Base-by-base conservation (phyloP, 2,888 invertebrate species). In the Andrena hattorfiana region DNA sequence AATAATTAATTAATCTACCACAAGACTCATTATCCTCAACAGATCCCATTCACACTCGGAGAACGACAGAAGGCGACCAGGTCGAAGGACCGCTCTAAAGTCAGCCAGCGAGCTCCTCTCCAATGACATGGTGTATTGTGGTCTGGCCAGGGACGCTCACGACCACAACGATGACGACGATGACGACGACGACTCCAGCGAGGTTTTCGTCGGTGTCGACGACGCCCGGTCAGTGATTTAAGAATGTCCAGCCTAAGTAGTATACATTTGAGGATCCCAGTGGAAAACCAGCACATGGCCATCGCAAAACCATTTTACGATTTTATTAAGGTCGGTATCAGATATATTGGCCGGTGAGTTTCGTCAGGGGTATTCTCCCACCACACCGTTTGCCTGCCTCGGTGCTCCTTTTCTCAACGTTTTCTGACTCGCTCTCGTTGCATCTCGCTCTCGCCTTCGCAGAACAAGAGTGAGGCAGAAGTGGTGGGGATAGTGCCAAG, bases 161-260 rank as follows among this genome's bases (percentile, higher is more conserved):
- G 82, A 85, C 16, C 84, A 85, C 42, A 70, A 90, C 30, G 63
- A 70, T 7, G 84, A 89, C 51, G 87, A 86, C 20, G 77, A 83
- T 26, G 87, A 90, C 28, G 91, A 90, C 42, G 89, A 91, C 2
- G 91, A 91, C 16, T 90, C 92, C 8, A 96, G 96, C 83, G 96
- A 96, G 90, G 96, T 96, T 0, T 96, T 96, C 91, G 95, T 97
- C 86, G 95, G 93, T 0, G 94, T 94, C 51, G 94, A 95, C 35
- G 94, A 94, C 75, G 95, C 94, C 2, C 94, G 95, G 78, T 95
- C 20, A 69, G 70, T 72, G 23, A 23, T n/a, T 3, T 28, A n/a
- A 60, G 10, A 67, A 51, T 5, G 0, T 35, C 2, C 16, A 13
- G 2, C 13, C 13, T 42, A 13, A 42, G 1, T 4, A 42, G 13